These are phyloP conservation scores for Zalophus californianus DNA, from an alignment of 2,797 vertebrate species.

Conservation along the genomic window DNA sequence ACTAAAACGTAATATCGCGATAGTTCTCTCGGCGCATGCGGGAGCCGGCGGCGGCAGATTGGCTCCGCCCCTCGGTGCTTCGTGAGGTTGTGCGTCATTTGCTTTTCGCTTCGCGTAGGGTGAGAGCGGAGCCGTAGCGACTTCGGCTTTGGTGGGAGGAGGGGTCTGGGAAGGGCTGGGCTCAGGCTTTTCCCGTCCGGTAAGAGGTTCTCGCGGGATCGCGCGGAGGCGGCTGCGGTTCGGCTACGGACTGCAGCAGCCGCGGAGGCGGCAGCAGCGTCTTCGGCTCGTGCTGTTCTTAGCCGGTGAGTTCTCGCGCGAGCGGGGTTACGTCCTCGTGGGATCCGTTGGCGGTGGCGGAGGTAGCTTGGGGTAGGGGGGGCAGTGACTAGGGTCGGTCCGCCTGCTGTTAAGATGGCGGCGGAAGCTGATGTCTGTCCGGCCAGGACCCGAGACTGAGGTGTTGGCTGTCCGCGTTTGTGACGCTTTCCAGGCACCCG, in stretches of 20 bases:
- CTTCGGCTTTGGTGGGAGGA: conserved; percentile 71
- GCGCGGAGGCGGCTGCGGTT: conserved; percentile 2
- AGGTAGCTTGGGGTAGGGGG: conserved; percentile 49
- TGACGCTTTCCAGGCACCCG: conserved; percentile 66
- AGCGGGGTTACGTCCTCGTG: conserved; percentile 74
- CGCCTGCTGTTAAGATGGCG: conserved; percentile 85
- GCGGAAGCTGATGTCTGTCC: conserved; percentile 78
- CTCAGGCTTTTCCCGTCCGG: conserved; percentile 56
- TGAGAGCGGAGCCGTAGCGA: conserved; percentile 45
- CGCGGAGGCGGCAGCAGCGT: conserved; percentile 47
- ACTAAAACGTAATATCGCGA: conserved; percentile 76
- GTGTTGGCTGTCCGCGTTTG: conserved; percentile 64
- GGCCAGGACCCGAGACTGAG: conserved; percentile 52
- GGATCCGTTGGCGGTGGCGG: conserved; percentile 63
- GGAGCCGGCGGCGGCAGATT: conserved; percentile 43
- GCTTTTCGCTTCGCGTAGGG: conserved; percentile 76
- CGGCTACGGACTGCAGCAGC: conserved; percentile 31
- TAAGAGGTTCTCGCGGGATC: conserved; percentile 73
- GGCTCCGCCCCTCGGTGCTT: conserved; percentile 71
- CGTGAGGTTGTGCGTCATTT: conserved; percentile 81
- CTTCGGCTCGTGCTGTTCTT: conserved; percentile 48
- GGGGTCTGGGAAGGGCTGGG: conserved; percentile 74
- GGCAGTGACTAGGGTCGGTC: conserved; percentile 76
- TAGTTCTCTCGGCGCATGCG: conserved; percentile 67
- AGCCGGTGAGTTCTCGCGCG: conserved; percentile 75